Evolutionary conservation across 2,113 vertebrate genomes (phyloP), one percentile per base, ranked within the genome.

Genomic region (Corythoichthys haematopterus): DNA sequence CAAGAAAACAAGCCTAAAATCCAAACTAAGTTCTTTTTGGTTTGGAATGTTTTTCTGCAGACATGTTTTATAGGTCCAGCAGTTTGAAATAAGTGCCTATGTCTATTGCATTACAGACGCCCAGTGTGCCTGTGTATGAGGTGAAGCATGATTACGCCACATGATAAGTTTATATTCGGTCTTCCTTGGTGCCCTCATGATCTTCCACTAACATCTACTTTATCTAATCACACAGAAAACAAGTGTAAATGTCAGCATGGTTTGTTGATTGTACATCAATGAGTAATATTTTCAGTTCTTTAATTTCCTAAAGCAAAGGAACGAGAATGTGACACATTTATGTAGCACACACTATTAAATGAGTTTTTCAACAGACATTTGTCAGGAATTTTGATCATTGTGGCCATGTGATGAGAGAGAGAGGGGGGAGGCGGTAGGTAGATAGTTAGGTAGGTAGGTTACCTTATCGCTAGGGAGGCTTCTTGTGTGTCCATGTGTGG

Each of bases 321-420:
- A 56, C 40, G 60, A 77, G 20, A 73, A 69, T 11, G 35, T 36
- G 33, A 58, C 66, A 59, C 65, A 69, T 40, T 51, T 37, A 36
- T 73, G 68, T 68, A 65, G 75, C 67, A 65, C 43, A 20, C 65
- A 65, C 67, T 28, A 28, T 28, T 72, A 74, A 66, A 77, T 84
- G 71, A 85, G 65, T 81, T 87, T 79, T 75, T 47, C 51, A 68
- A n/a, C 69, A 79, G 73, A 83, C 66, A 68, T 78, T 81, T 78
- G 73, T 63, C 78, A 71, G 65, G 59, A 76, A 68, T 56, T 56
- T 79, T 14, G 11, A 33, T 55, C 70, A 79, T 70, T 0, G 15
- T 71, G 69, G 75, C 74, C 20, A 20, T 33, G 0, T 55, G 20
- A 28, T 28, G 20, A 28, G 20, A 28, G 20, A 28, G 20, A 28